These are phyloP conservation scores for Lepetodrilus schrolli DNA, from an alignment of 2,888 invertebrate species.

Conservation along the genomic window DNA sequence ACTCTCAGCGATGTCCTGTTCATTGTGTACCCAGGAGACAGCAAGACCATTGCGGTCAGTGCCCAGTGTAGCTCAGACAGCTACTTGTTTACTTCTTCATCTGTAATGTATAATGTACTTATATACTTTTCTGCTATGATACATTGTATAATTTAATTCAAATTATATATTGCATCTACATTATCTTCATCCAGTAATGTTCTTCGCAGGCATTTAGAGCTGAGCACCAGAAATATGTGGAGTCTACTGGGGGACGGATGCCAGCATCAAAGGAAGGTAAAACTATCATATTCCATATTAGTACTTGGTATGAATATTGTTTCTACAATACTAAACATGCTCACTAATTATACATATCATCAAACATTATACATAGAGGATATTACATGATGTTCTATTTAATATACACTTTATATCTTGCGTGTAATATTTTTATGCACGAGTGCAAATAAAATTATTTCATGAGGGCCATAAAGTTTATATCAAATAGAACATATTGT, in stretches of 20 bases:
- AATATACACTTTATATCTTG: too few species aligned
- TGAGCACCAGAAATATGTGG: background rate
- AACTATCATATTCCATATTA: background rate
- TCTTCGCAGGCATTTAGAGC: background rate
- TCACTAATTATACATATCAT: too few species aligned
- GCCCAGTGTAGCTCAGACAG: background rate
- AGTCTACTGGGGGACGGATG: background rate
- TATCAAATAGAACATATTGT: too few species aligned
- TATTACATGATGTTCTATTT: too few species aligned
- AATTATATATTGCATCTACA: background rate
- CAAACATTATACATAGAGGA: too few species aligned
- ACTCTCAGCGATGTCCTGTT: conserved; percentile 8
- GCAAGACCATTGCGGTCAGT: background rate
- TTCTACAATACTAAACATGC: too few species aligned
- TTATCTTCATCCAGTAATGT: background rate
- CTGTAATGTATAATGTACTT: background rate
- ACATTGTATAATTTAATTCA: background rate
- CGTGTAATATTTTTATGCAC: too few species aligned
- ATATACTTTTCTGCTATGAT: background rate
- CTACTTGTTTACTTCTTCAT: background rate
- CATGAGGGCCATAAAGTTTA: too few species aligned
- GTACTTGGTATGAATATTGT: background rate
- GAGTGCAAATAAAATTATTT: too few species aligned
- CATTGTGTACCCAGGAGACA: background rate
- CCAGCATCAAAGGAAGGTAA: background rate